Base-by-base conservation (phyloP, 2,797 vertebrate genomes). In the Rhinichthys osculus region DNA sequence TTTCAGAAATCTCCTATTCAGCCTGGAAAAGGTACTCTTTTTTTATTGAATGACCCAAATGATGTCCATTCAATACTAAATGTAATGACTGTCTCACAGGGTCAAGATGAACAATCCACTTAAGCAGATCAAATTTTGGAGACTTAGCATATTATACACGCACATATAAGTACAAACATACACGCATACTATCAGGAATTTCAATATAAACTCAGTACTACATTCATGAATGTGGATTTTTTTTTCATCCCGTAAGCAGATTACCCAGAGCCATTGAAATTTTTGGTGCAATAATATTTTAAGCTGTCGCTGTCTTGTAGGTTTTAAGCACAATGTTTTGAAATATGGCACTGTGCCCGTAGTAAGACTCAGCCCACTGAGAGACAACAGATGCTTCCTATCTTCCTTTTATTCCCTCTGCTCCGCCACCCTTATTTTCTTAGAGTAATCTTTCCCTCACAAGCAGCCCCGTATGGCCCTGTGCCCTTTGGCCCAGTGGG, bases 401-500 rank as follows among this genome's bases (percentile, higher is more conserved):
- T 40, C 78, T 72, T 82, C 33, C 35, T 47, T 54, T 79, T 10
- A 42, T 21, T 74, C 54, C 59, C 66, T 83, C 27, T 74, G 40
- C 44, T 78, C 77, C 59, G 73, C 83, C 54, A 77, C 19, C 77
- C 72, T 87, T 73, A 33, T 71, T 82, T 81, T 87, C 77, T 84
- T 79, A 81, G 82, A 77, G 70, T 78, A 85, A 76, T 86, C 84
- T 84, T 81, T 82, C 52, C 84, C 80, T 67, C 77, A 30, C 82
- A 82, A 74, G 82, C 52, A 88, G 73, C 90, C 91, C 92, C 89
- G 89, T 93, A 90, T 90, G 89, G 81, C 84, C 81, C 76, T 1
- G 81, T 77, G 81, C 90, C 91, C 90, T 94, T 93, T 93, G 86
- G 82, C 94, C 91, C 92, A 94, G 88, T 94, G 92, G 92, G 93